Conservation (phyloP, 2,113 vertebrate species). For the Sander vitreus region DNA sequence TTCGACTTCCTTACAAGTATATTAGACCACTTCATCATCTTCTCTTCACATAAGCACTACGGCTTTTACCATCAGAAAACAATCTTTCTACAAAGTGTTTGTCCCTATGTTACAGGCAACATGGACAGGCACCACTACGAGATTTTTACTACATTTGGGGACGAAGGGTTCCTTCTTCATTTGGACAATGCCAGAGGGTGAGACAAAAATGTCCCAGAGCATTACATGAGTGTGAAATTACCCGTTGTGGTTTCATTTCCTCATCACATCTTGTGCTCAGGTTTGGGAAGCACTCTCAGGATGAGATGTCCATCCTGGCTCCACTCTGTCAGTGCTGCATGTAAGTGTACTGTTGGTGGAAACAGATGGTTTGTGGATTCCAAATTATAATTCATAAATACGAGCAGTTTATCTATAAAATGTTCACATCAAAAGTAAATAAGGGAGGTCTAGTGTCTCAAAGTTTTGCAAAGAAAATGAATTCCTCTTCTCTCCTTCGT, state of each 20-base stretch:
- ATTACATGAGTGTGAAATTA: not conserved
- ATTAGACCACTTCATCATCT: not conserved
- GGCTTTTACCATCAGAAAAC: not conserved
- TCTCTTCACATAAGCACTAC: not conserved
- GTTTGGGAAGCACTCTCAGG: constrained; percentile 92
- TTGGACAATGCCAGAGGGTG: constrained; percentile 98
- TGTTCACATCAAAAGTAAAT: no score
- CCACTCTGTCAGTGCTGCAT: constrained; percentile 94
- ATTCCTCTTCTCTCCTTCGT: not conserved
- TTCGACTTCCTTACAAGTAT: constrained; percentile 96
- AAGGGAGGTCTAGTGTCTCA: no score
- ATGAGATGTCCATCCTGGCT: constrained; percentile 94
- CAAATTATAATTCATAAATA: not conserved
- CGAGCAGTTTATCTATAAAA: not conserved
- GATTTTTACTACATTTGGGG: constrained; percentile 96
- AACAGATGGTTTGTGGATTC: not conserved
- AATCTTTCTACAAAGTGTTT: not conserved
- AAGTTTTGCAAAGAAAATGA: not conserved
- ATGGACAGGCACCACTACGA: constrained; percentile 99
- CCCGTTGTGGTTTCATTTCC: not conserved
- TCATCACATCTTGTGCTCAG: constrained; percentile 75
- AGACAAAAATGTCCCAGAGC: constrained; percentile 38
- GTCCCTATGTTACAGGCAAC: constrained; percentile 86
- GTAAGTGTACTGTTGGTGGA: constrained; percentile 83
- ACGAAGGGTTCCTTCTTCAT: constrained; percentile 94